phyloP scores from a whole-genome alignment of 2,113 vertebrate genomes.

The Sturnira hondurensis region DNA sequence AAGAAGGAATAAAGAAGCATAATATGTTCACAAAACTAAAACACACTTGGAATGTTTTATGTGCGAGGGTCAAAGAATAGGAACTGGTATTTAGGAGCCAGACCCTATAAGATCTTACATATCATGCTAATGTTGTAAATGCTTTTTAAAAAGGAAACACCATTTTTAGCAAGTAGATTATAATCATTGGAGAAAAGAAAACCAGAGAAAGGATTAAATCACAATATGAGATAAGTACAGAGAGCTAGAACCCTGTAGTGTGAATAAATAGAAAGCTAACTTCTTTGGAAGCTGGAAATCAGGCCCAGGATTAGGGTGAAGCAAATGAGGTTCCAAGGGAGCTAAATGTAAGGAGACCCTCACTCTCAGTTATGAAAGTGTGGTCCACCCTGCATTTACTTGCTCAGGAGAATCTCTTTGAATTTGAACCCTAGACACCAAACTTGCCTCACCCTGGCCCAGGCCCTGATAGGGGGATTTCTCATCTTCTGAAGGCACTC shows the following conservation, averaged over 20 bases:
- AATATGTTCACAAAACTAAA: background rate
- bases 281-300: background rate
- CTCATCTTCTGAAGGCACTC: background rate
- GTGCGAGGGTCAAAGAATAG: background rate
- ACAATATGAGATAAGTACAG: background rate
- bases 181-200: background rate
- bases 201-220: background rate
- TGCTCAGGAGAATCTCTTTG: background rate
- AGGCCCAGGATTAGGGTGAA: background rate
- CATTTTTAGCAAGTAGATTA: background rate
- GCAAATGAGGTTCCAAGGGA: background rate
- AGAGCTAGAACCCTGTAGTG: background rate
- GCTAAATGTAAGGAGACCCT: background rate
- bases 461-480: background rate
- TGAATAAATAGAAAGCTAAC: background rate
- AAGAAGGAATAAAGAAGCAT: background rate
- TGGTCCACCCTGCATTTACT: background rate
- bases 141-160: background rate
- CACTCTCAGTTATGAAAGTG: background rate
- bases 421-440: background rate
- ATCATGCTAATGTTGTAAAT: background rate
- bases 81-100: background rate
- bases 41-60: background rate
- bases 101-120: background rate
- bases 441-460: background rate